Percentiles rank a stretch among this genome's conserved stretches.
Conservation (phyloP, 2,888 invertebrate genomes). For the Hartigia nigra region DNA sequence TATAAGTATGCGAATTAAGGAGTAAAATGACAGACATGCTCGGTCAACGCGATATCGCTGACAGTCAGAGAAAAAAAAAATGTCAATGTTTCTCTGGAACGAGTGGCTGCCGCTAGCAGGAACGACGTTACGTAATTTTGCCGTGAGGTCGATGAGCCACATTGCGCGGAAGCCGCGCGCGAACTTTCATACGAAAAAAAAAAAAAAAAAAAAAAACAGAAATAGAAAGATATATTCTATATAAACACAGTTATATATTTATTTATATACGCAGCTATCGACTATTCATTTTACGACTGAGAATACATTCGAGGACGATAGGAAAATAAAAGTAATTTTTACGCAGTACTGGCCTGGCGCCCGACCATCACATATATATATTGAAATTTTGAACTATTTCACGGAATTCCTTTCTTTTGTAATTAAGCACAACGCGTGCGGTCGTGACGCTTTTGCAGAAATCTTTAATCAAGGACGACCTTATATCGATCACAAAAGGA, state of each 20-base stretch:
- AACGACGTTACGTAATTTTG: not conserved
- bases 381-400: no score
- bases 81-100: not conserved
- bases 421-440: not conserved
- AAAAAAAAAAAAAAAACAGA: not conserved
- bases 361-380: no score
- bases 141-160: not conserved
- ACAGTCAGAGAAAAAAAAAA: not conserved
- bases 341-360: not conserved
- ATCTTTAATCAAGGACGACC: not conserved
- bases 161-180: not conserved
- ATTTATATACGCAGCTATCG: not conserved
- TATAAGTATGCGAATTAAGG: not conserved
- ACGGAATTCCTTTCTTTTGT: not conserved
- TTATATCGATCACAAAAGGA: not conserved
- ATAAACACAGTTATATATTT: not conserved
- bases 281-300: not conserved
- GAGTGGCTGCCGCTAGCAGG: not conserved
- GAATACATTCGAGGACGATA: not conserved
- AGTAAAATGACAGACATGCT: not conserved
- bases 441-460: not conserved
- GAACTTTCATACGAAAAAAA: not conserved
- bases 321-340: not conserved
- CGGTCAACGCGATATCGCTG: not conserved
- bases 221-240: not conserved